These are phyloP conservation scores for Catostomus latipinnis DNA, from an alignment of 2,797 vertebrate genomes.

Conservation along the genomic window DNA sequence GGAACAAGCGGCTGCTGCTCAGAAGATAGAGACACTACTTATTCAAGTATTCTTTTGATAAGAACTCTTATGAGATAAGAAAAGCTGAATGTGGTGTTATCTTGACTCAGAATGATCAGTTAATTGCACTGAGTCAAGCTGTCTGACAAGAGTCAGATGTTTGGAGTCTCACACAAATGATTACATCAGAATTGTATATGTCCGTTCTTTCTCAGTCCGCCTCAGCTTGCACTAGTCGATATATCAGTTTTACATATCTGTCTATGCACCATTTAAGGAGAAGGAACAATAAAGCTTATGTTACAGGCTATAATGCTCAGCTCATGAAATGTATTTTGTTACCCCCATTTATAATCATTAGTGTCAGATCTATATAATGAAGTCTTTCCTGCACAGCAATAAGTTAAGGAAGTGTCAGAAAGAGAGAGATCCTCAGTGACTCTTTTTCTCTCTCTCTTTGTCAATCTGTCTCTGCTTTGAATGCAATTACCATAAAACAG, in stretches of 20 bases:
- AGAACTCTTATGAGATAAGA: constrained; percentile 4
- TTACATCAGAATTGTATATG: constrained; percentile 43
- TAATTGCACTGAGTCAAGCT: constrained; percentile 20
- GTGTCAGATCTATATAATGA: constrained; percentile 73
- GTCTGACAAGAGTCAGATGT: constrained; percentile 23
- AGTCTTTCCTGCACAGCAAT: constrained; percentile 70
- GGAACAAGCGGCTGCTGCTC: constrained; percentile 81
- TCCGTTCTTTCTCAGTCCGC: constrained; percentile 40
- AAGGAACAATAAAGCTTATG: constrained; percentile 74
- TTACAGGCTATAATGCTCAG: constrained; percentile 63
- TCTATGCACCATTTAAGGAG: constrained; percentile 65
- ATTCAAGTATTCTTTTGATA: constrained; percentile 27
- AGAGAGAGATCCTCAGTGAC: constrained; percentile 44
- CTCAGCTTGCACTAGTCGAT: constrained; percentile 48
- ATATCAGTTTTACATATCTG: constrained; percentile 46
- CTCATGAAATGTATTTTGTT: constrained; percentile 77
- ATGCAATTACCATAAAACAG: constrained; percentile 67
- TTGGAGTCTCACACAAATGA: constrained; percentile 49
- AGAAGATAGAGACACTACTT: constrained; percentile 37
- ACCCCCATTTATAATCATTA: constrained; percentile 75
- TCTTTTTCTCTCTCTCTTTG: constrained; percentile 65
- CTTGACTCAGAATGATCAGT: constrained; percentile 39
- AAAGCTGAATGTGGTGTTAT: constrained; percentile 8
- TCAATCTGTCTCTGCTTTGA: constrained; percentile 69
- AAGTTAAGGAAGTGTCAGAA: constrained; percentile 61